These are phyloP conservation scores for Bugula neritina DNA, from an alignment of 2,888 invertebrate species.

Conservation along the genomic window DNA sequence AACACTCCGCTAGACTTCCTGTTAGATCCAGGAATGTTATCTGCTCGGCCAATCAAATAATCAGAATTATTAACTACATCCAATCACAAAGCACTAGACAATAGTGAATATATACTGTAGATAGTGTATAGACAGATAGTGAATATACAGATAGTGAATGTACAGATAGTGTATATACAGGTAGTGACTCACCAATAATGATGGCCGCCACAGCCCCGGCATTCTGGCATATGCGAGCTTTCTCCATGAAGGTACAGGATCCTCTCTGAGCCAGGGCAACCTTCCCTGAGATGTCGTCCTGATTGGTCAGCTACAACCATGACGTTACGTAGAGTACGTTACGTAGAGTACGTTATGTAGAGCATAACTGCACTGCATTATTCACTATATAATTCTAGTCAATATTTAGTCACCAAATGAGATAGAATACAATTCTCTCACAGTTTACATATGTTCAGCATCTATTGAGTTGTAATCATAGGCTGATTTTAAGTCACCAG, in stretches of 20 bases:
- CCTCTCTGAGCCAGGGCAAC: conserved; percentile 60
- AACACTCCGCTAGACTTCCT: conserved; percentile 75
- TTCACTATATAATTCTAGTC: too few relatives aligned
- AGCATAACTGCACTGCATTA: too few relatives aligned
- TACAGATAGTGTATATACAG: not conserved
- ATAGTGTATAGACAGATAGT: not conserved
- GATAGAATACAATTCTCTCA: too few relatives aligned
- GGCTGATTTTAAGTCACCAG: too few relatives aligned
- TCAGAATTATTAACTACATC: not conserved
- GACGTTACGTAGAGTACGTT: too few relatives aligned
- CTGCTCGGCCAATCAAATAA: conserved; percentile 35
- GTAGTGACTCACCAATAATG: conserved; percentile 60
- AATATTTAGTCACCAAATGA: too few relatives aligned
- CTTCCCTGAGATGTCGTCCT: not conserved
- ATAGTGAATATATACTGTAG: not conserved
- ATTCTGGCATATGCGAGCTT: conserved; percentile 74
- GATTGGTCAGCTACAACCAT: not conserved
- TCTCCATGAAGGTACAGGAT: conserved; percentile 91
- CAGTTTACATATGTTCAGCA: too few relatives aligned
- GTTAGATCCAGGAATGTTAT: conserved; percentile 70
- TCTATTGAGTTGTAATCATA: too few relatives aligned
- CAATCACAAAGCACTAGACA: not conserved
- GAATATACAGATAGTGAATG: not conserved
- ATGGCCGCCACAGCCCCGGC: conserved; percentile 79
- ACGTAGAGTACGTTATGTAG: too few relatives aligned